Evolutionary conservation across 2,888 invertebrate species (phyloP).

Genomic region (Gisinianus flammeolus): DNA sequence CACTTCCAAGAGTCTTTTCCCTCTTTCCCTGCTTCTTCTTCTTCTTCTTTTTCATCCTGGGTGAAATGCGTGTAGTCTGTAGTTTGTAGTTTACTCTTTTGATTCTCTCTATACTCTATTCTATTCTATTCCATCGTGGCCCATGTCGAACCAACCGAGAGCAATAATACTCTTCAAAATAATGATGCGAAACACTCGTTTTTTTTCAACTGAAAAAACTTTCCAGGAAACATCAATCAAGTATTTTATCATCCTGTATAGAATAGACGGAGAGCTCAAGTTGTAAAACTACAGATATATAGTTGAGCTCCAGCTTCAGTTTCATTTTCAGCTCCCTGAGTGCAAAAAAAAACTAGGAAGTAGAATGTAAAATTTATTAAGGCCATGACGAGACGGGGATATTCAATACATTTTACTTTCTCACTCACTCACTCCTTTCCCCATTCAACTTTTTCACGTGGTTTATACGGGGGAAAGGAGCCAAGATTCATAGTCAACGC

Average conservation of each 20-base stretch:
- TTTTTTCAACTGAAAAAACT: constrained; percentile 40
- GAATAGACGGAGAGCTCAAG: background rate
- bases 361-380: background rate
- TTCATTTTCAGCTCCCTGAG: too few species aligned
- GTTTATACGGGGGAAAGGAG: too few species aligned
- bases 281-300: background rate
- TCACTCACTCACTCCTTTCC: too few species aligned
- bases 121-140: background rate
- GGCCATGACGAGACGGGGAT: background rate
- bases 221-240: constrained; percentile 44
- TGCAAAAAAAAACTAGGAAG: background rate
- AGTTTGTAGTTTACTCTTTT: too few species aligned
- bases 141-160: constrained; percentile 5
- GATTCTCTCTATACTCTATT: background rate
- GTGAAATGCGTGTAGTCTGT: background rate
- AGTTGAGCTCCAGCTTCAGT: too few species aligned
- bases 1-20: background rate
- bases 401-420: constrained; percentile 7
- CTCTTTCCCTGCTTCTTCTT: background rate
- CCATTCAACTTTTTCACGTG: too few species aligned
- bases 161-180: constrained; percentile 43
- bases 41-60: background rate
- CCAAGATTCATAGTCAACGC: too few species aligned
- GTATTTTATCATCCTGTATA: constrained; percentile 30
- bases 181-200: constrained; percentile 46